phyloP scores from a whole-genome alignment of 2,113 vertebrate species.

The Bothrops jararaca region DNA sequence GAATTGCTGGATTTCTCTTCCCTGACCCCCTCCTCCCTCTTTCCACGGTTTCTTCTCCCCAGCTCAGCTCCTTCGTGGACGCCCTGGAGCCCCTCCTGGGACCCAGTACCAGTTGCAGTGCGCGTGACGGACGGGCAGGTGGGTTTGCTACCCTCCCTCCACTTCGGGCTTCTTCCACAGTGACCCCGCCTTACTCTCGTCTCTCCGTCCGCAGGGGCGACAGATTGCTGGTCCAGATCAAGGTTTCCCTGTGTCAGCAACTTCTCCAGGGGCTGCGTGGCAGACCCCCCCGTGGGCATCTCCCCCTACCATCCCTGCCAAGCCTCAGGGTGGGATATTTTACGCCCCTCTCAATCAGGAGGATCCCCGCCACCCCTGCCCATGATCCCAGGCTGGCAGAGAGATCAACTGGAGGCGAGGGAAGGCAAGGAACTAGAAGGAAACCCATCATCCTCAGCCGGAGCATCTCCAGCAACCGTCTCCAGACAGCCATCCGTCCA shows the following conservation, averaged over 20 bases:
- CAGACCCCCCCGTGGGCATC: rapidly evolving
- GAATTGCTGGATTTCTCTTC: neutral
- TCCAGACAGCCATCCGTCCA: rapidly evolving
- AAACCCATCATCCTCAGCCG: neutral
- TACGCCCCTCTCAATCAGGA: neutral
- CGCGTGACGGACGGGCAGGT: neutral
- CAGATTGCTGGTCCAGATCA: slow-evolving; percentile 38
- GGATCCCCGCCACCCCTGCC: slow-evolving; percentile 28
- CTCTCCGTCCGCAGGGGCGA: neutral
- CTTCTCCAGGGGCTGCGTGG: slow-evolving; percentile 1
- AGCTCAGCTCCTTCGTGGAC: neutral
- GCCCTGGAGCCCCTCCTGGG: neutral
- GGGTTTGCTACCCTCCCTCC: rapidly evolving
- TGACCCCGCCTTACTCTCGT: rapidly evolving
- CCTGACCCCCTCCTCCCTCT: neutral
- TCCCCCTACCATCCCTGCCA: slow-evolving; percentile 21
- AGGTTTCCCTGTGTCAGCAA: slow-evolving; percentile 9
- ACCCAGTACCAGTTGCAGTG: slow-evolving; percentile 5
- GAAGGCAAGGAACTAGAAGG: neutral
- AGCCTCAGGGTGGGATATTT: neutral
- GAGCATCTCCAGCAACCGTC: neutral
- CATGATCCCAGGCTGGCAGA: neutral
- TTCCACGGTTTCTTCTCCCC: neutral
- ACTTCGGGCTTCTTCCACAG: neutral
- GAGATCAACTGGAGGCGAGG: too few relatives aligned